phyloP scores from a whole-genome alignment of 2,888 invertebrate species.

The Crepidodera aurea region DNA sequence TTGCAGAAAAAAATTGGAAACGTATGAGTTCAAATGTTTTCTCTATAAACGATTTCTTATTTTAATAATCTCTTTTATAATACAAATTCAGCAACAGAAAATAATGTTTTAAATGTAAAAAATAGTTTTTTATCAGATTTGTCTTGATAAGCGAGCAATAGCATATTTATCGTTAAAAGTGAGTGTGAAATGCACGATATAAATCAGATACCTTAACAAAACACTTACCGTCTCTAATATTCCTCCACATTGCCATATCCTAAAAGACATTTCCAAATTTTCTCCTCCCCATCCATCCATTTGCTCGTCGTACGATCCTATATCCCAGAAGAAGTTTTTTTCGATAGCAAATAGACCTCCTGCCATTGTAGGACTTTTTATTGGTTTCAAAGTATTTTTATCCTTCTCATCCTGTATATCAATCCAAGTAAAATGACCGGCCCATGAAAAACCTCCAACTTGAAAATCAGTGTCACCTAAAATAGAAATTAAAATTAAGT shows the following conservation, averaged over 20 bases:
- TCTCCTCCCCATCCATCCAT: conserved; percentile 99
- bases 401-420: conserved; percentile 74
- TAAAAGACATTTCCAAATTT: conserved; percentile 96
- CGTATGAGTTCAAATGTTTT: too few relatives aligned
- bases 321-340: conserved; percentile 92
- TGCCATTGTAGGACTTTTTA: conserved; percentile 96
- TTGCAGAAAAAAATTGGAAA: too few relatives aligned
- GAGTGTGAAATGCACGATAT: too few relatives aligned
- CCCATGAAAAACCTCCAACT: conserved; percentile 87
- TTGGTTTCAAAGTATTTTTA: conserved; percentile 69
- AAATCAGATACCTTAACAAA: neutral
- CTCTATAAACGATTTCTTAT: too few relatives aligned
- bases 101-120: too few relatives aligned
- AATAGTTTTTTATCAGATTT: too few relatives aligned
- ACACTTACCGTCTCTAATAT: conserved; percentile 79
- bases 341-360: conserved; percentile 96
- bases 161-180: too few relatives aligned
- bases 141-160: too few relatives aligned
- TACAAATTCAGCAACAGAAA: too few relatives aligned
- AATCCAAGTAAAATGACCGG: conserved; percentile 94
- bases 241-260: conserved; percentile 92
- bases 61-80: too few relatives aligned
- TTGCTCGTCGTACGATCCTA: conserved; percentile 92
- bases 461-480: conserved; percentile 63
- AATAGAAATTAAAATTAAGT: conserved; percentile 25